These are phyloP conservation scores for Halcyon chelicuti DNA, from an alignment of 2,797 vertebrate genomes.

Conservation along the genomic window DNA sequence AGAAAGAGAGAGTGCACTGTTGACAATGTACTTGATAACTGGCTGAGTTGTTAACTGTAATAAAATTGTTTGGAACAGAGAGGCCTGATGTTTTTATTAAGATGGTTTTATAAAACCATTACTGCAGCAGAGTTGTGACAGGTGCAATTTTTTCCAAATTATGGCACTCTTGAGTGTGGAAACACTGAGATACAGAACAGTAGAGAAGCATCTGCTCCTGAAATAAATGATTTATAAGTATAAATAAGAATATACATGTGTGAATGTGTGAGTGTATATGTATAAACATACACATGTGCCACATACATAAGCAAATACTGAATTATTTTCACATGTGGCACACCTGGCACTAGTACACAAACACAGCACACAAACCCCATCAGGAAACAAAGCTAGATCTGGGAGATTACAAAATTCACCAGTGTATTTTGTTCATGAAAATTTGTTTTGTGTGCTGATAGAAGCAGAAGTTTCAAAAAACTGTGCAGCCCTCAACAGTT, in stretches of 20 bases:
- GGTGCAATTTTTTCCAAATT: neutral
- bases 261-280: accelerated
- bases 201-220: neutral
- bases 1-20: neutral
- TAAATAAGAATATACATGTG: neutral
- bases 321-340: neutral
- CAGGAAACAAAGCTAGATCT: neutral
- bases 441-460: neutral
- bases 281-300: neutral
- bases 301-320: neutral
- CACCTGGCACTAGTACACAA: neutral
- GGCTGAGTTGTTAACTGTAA: conserved; percentile 33
- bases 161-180: neutral
- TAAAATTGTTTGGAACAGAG: conserved; percentile 8
- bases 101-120: neutral
- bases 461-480: neutral
- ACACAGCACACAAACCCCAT: neutral
- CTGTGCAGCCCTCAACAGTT: neutral
- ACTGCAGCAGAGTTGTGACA: neutral
- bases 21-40: conserved; percentile 19
- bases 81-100: conserved; percentile 34
- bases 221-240: neutral
- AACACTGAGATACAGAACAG: neutral
- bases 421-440: neutral
- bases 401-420: neutral